Evolutionary conservation across 1,140 invertebrate species (phyloP).

Genomic region (Dolichoris vasculosae): DNA sequence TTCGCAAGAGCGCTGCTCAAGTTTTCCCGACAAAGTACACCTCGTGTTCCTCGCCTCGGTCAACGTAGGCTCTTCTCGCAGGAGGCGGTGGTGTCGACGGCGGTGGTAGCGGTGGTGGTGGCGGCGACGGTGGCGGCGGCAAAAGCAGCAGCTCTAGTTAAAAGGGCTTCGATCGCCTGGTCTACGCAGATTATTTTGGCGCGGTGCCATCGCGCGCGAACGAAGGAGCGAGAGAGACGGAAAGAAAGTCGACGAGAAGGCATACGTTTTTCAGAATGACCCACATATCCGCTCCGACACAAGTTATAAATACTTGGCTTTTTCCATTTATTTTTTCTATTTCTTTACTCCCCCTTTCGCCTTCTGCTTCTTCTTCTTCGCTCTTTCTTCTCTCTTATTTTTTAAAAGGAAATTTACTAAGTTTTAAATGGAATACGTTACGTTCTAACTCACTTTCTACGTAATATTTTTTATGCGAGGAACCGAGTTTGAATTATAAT

Average conservation of each 20-base stretch:
- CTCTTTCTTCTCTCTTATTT: background rate
- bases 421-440: background rate
- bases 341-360: background rate
- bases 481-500: background rate
- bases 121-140: background rate
- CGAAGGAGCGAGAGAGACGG: background rate
- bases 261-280: slow-evolving; percentile 65
- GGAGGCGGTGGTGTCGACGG: slow-evolving; percentile 22
- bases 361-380: background rate
- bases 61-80: background rate
- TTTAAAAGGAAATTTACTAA: background rate
- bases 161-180: slow-evolving; percentile 60
- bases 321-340: slow-evolving; percentile 51
- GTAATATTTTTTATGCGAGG: background rate
- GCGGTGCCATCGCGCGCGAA: slow-evolving; percentile 55
- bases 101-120: background rate
- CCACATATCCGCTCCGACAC: slow-evolving; percentile 62
- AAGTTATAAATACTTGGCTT: slow-evolving; percentile 64
- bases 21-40: background rate
- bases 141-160: slow-evolving; percentile 49
- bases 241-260: slow-evolving; percentile 54
- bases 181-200: slow-evolving; percentile 63
- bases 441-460: background rate
- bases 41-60: background rate
- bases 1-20: background rate